phyloP scores from a whole-genome alignment of 2,797 vertebrate genomes.

The Poecile montanus region DNA sequence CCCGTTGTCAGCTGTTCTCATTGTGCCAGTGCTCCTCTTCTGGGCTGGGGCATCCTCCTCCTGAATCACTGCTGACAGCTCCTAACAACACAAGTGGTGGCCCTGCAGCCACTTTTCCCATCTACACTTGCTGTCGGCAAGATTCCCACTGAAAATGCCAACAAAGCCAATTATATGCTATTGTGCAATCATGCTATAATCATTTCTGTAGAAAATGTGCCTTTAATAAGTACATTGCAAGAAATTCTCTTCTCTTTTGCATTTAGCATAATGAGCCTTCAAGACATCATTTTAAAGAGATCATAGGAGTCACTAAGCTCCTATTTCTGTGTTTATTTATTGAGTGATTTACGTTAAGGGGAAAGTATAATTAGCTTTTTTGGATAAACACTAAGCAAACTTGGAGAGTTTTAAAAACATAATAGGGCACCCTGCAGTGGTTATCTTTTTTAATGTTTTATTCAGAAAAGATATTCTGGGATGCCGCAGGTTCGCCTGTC shows the following conservation, averaged over 20 bases:
- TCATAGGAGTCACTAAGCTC: conserved; percentile 20
- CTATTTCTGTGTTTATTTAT: conserved; percentile 63
- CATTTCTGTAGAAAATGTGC: conserved; percentile 82
- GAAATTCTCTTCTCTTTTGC: conserved; percentile 78
- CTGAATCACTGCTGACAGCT: background rate
- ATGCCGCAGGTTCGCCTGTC: background rate
- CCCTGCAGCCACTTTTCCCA: background rate
- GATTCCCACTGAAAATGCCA: conserved; percentile 27
- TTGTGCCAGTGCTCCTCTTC: background rate
- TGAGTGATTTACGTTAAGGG: background rate
- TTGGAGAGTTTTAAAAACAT: conserved; percentile 19
- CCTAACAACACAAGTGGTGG: background rate
- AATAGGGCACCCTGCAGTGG: background rate
- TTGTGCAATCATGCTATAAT: conserved; percentile 78
- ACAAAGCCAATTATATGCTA: conserved; percentile 61
- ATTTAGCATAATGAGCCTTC: conserved; percentile 83
- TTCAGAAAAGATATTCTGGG: background rate
- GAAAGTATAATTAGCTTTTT: conserved; percentile 48
- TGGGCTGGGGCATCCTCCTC: background rate
- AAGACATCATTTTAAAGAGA: conserved; percentile 79
- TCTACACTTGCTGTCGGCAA: background rate
- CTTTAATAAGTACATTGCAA: conserved; percentile 84
- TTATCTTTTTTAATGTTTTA: conserved; percentile 7
- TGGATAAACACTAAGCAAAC: conserved; percentile 38
- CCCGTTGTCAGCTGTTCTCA: fast-evolving